Evolutionary conservation across 2,888 invertebrate species (phyloP), one percentile per base, ranked within the genome.

Genomic region (Dryomyza anilis): DNA sequence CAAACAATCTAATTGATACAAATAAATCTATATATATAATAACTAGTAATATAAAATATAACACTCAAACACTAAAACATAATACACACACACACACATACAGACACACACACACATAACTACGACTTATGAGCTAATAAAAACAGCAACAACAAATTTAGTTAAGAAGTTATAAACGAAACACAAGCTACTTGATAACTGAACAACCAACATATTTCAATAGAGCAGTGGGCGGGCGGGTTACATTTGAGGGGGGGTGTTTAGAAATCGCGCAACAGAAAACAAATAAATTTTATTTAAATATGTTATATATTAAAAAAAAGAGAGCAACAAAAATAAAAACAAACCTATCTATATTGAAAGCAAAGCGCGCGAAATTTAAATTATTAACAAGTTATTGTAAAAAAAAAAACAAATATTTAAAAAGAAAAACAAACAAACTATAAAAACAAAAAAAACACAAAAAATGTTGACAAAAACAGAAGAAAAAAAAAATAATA

Each of bases 321-420:
- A 56, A 23, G 5, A 33, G 12, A 33, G 33, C 33, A 33, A 33
- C n/a, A 45, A 59, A 45, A 12, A 29, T 59, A 30, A 21, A 59
- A 14, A n/a, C n/a, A n/a, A n/a, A n/a, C n/a, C n/a, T n/a, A n/a
- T n/a, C n/a, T n/a, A n/a, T n/a, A n/a, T n/a, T n/a, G n/a, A n/a
- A n/a, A n/a, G n/a, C n/a, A 12, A 45, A 46, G 23, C 52, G 56
- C 55, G 45, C 55, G 45, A 16, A 48, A 21, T 56, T 58, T 27
- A 60, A 60, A 60, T 45, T 60, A 58, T 59, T 53, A 59, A 60
- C 45, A 53, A n/a, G 53, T 63, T 63, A 48, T 57, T 63, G 63
- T 63, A 63, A 63, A 63, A 63, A 43, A 53, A 27, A 7, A 57
- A 36, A 53, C 29, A 29, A 27, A 12, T 27, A 53, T 14, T n/a